Evolutionary conservation across 2,888 invertebrate species (phyloP).

Genomic region (Ochropleura leucogaster): DNA sequence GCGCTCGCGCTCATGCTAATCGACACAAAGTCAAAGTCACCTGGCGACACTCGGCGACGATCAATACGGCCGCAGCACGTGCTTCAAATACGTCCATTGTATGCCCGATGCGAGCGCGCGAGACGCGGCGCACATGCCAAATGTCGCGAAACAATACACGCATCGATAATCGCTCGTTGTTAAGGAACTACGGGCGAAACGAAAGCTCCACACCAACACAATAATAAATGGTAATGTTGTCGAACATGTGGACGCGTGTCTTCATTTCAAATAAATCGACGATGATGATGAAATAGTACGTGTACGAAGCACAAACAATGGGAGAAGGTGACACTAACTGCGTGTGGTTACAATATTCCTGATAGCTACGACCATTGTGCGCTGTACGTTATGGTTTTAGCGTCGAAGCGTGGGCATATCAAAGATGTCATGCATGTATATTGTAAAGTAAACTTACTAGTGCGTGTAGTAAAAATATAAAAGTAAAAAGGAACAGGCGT

Average conservation of each 20-base stretch:
- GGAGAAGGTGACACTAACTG: constrained; percentile 77
- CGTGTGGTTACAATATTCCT: constrained; percentile 71
- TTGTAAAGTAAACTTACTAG: constrained; percentile 63
- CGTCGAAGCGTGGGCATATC: constrained; percentile 69
- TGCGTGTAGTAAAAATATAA: constrained; percentile 72
- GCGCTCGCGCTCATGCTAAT: constrained; percentile 83
- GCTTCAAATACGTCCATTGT: constrained; percentile 86
- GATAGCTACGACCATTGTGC: constrained; percentile 70
- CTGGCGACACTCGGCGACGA: constrained; percentile 78
- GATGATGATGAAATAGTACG: constrained; percentile 82
- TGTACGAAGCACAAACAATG: constrained; percentile 79
- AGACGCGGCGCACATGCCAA: constrained; percentile 87
- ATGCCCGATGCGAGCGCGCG: constrained; percentile 82
- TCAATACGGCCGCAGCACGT: constrained; percentile 88
- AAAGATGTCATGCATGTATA: constrained; percentile 66
- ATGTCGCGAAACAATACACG: constrained; percentile 85
- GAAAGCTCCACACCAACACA: constrained; percentile 80
- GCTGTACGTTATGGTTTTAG: constrained; percentile 70
- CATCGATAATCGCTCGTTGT: constrained; percentile 84
- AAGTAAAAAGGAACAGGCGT: constrained; percentile 76
- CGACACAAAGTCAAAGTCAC: constrained; percentile 82
- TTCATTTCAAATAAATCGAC: constrained; percentile 80
- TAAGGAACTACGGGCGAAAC: constrained; percentile 80
- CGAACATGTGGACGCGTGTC: constrained; percentile 80
- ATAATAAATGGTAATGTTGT: constrained; percentile 82